Evolutionary conservation across 2,888 invertebrate species (phyloP), one percentile per base, ranked within the genome.

Genomic region (Yponomeuta plumbellus): DNA sequence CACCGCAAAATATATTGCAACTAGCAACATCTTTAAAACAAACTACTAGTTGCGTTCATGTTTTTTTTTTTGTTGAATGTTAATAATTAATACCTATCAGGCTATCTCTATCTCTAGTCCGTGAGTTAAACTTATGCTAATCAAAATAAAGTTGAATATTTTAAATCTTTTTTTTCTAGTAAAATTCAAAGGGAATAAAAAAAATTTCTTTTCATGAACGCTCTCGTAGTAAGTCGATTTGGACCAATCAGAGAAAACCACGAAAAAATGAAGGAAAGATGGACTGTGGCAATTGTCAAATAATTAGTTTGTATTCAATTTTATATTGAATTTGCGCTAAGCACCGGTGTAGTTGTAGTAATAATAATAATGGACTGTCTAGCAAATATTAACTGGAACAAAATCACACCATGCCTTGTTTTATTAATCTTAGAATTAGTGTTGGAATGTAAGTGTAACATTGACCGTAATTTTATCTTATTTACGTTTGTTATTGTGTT

Each of bases 391-490:
- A 90, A 90, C 74, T 93, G 93, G 88, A 92, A 93, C 81, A 94
- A 93, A 91, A 79, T 94, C 76, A 92, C 93, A 72, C 93, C 94
- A 77, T 94, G 93, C 87, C 85, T 95, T 81, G 85, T 94, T 76
- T 86, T 95, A 75, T 88, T 95, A 87, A 84, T 94, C 69, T 84
- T 94, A 85, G 94, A 95, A 91, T 80, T 94, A 81, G 92, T 94
- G 77, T 91, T 94, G 85, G 94, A 95, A 84, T 94, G 95, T 95
- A 83, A 88, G 91, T 86, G 70, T 68, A 59, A 62, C 70, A 66
- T 66, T 71, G 59, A 68, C 67, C 64, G 64, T 68, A 62, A 1
- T 22, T 66, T 69, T 72, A 72, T 68, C 66, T 68, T 23, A 62
- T 67, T 69, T 66, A 64, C 67, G 66, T 26, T 61, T 39, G 73